Conservation (phyloP, 2,797 vertebrate genomes). For the Hyperoplus immaculatus region DNA sequence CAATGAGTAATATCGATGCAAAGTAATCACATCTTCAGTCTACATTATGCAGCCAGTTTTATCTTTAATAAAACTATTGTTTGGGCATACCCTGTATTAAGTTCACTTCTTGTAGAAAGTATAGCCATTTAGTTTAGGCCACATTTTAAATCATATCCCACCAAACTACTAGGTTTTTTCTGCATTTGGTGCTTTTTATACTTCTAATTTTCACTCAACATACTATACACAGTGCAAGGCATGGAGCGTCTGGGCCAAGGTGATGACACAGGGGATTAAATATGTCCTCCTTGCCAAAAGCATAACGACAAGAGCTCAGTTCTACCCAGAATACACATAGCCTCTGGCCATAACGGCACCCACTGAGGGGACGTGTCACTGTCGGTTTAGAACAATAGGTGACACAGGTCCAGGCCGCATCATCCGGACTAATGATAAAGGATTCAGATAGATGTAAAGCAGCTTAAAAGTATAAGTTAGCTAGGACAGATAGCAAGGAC, state of each 20-base stretch:
- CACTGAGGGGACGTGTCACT: neutral
- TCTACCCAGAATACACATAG: neutral
- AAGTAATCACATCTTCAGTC: neutral
- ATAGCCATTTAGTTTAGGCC: neutral
- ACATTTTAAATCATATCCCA: no score
- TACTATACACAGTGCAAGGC: neutral
- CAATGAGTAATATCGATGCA: neutral
- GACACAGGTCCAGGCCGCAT: constrained; percentile 19
- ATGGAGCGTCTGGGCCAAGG: neutral
- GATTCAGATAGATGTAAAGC: constrained; percentile 30
- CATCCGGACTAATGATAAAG: constrained; percentile 23
- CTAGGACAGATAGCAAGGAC: constrained; percentile 41
- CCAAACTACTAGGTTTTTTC: neutral
- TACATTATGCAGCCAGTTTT: neutral
- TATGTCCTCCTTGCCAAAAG: neutral
- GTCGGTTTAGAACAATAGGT: constrained; percentile 21
- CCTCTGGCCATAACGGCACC: neutral
- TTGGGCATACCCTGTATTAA: neutral
- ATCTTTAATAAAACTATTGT: neutral
- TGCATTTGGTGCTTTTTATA: neutral
- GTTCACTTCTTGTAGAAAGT: neutral
- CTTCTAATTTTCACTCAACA: neutral
- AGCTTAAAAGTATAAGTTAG: constrained; percentile 34
- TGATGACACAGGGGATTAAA: neutral
- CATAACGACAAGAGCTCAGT: neutral